Evolutionary conservation across 2,797 vertebrate species (phyloP).

Genomic region (Enteromius unitaeniatus): DNA sequence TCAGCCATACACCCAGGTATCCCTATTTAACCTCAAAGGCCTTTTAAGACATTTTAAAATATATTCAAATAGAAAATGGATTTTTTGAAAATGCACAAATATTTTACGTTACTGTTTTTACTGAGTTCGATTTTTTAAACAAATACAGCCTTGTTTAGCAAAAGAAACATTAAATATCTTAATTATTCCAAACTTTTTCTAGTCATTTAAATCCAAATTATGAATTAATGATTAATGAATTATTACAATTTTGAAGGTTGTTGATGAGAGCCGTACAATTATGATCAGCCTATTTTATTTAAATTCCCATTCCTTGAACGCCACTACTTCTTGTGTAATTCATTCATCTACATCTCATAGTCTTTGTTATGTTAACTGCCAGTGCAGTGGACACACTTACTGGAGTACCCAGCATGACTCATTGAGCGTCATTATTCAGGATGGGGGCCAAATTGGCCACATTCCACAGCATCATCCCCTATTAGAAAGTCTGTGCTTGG

Average conservation of each 20-base stretch:
- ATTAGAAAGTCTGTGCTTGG: slow-evolving; percentile 35
- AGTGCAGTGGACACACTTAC: slow-evolving; percentile 36
- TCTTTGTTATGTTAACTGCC: slow-evolving; percentile 28
- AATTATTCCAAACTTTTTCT: not conserved
- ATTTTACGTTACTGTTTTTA: not conserved
- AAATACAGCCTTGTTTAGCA: not conserved
- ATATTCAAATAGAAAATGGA: not conserved
- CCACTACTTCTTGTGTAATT: slow-evolving; percentile 21
- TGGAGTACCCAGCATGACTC: slow-evolving; percentile 46
- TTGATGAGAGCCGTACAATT: not conserved
- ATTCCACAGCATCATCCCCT: slow-evolving; percentile 42
- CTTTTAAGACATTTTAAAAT: too few relatives aligned
- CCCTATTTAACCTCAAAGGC: too few relatives aligned
- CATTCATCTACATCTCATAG: slow-evolving; percentile 11
- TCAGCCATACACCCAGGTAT: too few relatives aligned
- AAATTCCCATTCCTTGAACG: not conserved
- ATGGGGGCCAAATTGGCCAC: slow-evolving; percentile 35
- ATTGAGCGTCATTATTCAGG: slow-evolving; percentile 26
- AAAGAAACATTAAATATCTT: not conserved
- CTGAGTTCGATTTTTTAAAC: not conserved
- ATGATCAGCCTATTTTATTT: not conserved
- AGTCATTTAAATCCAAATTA: not conserved
- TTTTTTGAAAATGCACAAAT: not conserved
- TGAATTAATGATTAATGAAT: not conserved
- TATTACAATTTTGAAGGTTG: not conserved